Conservation (phyloP, 92 coral and sea anemone genomes). For the Pocillopora grandis region DNA sequence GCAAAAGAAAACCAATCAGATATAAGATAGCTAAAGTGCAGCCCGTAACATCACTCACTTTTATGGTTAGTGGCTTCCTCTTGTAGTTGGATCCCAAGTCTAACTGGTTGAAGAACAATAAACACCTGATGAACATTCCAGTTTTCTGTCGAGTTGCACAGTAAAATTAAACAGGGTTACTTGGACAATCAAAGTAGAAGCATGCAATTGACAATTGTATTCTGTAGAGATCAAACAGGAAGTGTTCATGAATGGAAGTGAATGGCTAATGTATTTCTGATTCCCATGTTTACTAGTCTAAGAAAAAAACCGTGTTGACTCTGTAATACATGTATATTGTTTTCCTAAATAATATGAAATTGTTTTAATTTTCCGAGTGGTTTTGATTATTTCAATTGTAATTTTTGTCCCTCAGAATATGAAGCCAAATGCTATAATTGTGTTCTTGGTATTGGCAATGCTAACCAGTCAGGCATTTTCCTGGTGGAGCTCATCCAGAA, state of each 20-base stretch:
- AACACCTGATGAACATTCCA: neutral
- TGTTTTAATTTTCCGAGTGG: neutral
- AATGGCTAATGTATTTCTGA: neutral
- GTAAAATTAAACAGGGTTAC: neutral
- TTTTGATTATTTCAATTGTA: neutral
- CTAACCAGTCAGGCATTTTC: neutral
- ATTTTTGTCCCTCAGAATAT: neutral
- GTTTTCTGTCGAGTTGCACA: neutral
- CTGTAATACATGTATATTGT: neutral
- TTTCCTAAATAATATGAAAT: neutral
- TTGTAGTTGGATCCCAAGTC: neutral
- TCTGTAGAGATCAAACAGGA: neutral
- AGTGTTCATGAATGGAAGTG: neutral
- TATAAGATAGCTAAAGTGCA: neutral
- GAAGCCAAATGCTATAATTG: neutral
- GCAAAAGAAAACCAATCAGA: neutral
- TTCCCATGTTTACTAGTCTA: neutral
- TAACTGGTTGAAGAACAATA: neutral
- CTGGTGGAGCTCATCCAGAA: neutral
- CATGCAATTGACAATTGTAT: neutral
- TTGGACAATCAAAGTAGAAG: neutral
- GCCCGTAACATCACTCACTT: neutral
- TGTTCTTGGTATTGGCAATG: neutral
- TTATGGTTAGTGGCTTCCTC: neutral
- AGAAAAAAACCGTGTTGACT: no score